Evolutionary conservation across 1,140 invertebrate genomes (phyloP), one percentile per base, ranked within the genome.

Genomic region (Elymnias hypermnestra): DNA sequence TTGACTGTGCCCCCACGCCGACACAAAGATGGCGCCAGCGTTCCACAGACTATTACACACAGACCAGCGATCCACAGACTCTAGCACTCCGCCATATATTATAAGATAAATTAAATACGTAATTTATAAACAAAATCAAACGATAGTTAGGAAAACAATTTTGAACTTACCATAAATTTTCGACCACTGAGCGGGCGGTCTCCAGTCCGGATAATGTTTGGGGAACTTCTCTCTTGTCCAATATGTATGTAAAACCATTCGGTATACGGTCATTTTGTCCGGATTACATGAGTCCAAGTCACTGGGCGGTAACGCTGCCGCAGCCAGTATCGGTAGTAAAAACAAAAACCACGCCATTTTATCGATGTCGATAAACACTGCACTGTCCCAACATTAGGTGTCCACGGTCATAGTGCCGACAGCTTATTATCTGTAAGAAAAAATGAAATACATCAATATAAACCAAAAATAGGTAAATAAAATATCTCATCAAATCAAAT

Each of bases 201-300:
- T 90, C 94, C 94, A 96, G 70, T 94, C 93, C 0, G 96, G 95
- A 77, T 95, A 97, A 79, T 97, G 95, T 68, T 95, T 95, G 13
- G 95, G 95, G 72, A 97, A 97, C 63, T 91, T 91, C 53, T 94
- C 91, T 40, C 93, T 89, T n/a, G 94, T 94, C 96, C 95, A 97
- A 72, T 94, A 94, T 22, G 94, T 96, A 72, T 94, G 91, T 66
- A 97, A 78, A 17, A 94, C 92, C 72, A 97, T 91, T 72, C 92
- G 91, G 78, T 97, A 97, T 50, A 94, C 90, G 29, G 93, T 94
- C 74, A 97, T 79, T 62, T 87, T 87, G 50, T 86, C 86, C 49
- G 86, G 86, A 35, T 83, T 82, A 40, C 86, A 87, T 3, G 66
- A 47, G 41, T 87, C 83, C 3, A 60, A 42, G 46, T 83, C 76